A percentile compares a stretch with the other conserved stretches of the same genome.
Evolutionary conservation across 2,888 invertebrate genomes (phyloP).

Genomic region (Argynnis bischoffii): DNA sequence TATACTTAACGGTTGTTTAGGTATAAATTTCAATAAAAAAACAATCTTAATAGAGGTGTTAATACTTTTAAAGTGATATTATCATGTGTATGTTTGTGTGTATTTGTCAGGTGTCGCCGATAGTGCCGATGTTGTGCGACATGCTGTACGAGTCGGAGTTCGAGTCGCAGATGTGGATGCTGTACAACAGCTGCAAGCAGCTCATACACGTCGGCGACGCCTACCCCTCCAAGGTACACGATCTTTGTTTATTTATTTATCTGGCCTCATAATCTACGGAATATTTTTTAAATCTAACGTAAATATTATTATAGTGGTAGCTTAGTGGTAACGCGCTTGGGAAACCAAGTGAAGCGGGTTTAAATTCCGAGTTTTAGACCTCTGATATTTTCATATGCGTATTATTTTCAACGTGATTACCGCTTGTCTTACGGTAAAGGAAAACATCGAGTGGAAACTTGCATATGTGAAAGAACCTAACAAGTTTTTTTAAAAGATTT

Average conservation of each 20-base stretch:
- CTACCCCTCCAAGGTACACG: constrained; percentile 88
- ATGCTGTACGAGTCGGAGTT: constrained; percentile 97
- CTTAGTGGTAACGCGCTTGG: too few relatives aligned
- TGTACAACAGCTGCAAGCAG: constrained; percentile 95
- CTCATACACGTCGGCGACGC: constrained; percentile 93
- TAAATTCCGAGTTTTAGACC: not conserved
- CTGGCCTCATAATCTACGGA: too few relatives aligned
- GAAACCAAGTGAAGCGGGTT: not conserved
- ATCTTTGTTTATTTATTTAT: too few relatives aligned
- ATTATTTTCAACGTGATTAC: too few relatives aligned
- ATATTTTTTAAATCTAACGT: too few relatives aligned
- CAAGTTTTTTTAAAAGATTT: too few relatives aligned
- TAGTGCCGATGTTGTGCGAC: constrained; percentile 90
- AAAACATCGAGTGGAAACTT: too few relatives aligned
- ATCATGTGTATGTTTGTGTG: not conserved
- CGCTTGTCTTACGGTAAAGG: too few relatives aligned
- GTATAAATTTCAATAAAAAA: not conserved
- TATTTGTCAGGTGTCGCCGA: constrained; percentile 81
- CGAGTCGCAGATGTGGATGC: constrained; percentile 98
- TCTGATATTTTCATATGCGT: not conserved
- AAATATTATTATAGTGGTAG: too few relatives aligned
- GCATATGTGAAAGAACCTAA: too few relatives aligned
- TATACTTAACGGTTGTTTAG: not conserved
- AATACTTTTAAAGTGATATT: not conserved
- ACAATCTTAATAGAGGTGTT: too few relatives aligned